Evolutionary conservation across 2,888 invertebrate species (phyloP).

Genomic region (Tanypteryx hageni): DNA sequence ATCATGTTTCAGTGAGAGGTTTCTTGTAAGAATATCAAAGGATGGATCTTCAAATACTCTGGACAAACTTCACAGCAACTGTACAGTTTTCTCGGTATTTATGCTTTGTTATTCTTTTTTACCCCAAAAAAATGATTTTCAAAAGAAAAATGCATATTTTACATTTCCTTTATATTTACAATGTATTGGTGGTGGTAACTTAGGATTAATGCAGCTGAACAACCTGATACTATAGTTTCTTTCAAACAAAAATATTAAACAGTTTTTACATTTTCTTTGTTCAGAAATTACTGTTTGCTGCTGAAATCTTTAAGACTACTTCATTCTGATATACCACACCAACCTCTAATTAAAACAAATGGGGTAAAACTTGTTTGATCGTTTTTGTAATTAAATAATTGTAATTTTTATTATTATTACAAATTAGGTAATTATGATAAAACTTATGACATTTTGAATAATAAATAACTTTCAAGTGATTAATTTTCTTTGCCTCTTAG

Average conservation of each 20-base stretch:
- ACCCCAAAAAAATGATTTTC: conserved; percentile 47
- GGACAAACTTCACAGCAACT: conserved; percentile 91
- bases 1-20: conserved; percentile 82
- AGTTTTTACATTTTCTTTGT: too few species aligned
- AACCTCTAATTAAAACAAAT: too few species aligned
- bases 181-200: too few species aligned
- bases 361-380: too few species aligned
- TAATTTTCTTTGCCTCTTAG: conserved; percentile 74
- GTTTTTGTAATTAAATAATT: too few species aligned
- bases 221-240: too few species aligned
- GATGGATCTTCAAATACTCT: conserved; percentile 94
- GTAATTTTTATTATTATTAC: background rate
- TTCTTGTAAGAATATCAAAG: conserved; percentile 91
- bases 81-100: conserved; percentile 89
- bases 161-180: background rate
- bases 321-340: too few species aligned
- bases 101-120: conserved; percentile 31
- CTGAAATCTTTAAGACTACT: too few species aligned
- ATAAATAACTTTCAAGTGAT: background rate
- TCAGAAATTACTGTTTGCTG: too few species aligned
- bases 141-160: background rate
- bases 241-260: too few species aligned
- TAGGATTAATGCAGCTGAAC: too few species aligned
- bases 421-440: background rate
- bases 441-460: background rate